phyloP scores from a whole-genome alignment of 1,140 invertebrate genomes.

The Rhysida immarginata region DNA sequence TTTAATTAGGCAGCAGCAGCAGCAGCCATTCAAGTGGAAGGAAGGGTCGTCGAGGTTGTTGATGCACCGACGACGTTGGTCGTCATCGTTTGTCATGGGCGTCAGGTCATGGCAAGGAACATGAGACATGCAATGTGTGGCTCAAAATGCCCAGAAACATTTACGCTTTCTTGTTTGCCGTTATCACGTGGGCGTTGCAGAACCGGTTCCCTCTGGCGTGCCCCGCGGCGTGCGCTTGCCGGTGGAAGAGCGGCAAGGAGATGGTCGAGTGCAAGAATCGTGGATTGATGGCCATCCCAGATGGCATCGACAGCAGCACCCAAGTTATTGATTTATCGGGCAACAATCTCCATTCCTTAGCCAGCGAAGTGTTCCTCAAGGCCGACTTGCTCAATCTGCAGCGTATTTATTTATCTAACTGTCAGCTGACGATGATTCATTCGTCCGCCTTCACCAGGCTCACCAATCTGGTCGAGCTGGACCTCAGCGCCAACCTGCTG shows the following conservation, averaged over 20 bases:
- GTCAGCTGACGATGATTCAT: constrained; percentile 36
- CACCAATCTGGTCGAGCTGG: constrained; percentile 73
- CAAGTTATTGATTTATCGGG: constrained; percentile 72
- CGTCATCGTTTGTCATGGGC: too few relatives aligned
- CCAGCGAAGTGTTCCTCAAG: constrained; percentile 54
- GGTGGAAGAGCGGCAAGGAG: constrained; percentile 82
- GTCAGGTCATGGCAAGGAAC: too few relatives aligned
- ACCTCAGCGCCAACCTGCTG: constrained; percentile 66
- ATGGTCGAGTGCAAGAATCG: constrained; percentile 46
- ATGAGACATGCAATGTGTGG: too few relatives aligned
- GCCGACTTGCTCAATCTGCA: constrained; percentile 71
- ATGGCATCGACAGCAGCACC: constrained; percentile 66
- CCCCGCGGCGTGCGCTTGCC: constrained; percentile 60
- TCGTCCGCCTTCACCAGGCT: constrained; percentile 52
- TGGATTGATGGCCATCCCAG: constrained; percentile 36
- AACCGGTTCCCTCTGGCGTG: constrained; percentile 35
- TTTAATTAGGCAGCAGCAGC: too few relatives aligned
- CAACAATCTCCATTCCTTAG: constrained; percentile 59
- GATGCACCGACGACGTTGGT: too few relatives aligned
- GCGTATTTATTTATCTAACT: constrained; percentile 60
- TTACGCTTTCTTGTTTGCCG: too few relatives aligned
- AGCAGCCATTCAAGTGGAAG: too few relatives aligned
- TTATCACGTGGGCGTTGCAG: neutral
- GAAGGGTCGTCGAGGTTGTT: too few relatives aligned
- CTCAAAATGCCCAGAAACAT: too few relatives aligned